These are phyloP conservation scores for Dasypogon diadema DNA, from an alignment of 2,888 invertebrate genomes.

Conservation along the genomic window DNA sequence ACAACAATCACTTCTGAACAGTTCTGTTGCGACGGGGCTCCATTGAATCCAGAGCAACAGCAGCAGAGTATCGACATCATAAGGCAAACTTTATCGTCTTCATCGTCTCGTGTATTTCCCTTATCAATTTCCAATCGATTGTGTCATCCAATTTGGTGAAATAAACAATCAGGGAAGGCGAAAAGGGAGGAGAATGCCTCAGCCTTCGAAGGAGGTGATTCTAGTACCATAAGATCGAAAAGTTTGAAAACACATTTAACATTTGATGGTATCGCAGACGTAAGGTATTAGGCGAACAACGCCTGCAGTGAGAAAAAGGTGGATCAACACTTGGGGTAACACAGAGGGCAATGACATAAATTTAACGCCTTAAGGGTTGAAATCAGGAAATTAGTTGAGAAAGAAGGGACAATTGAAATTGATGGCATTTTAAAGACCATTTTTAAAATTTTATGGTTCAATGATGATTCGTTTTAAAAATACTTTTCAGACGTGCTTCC, in stretches of 20 bases:
- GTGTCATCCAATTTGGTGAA: constrained; percentile 47
- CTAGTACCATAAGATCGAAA: constrained; percentile 10
- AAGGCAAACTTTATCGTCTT: constrained; percentile 33
- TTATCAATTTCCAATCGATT: constrained; percentile 48
- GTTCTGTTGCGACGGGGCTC: not conserved
- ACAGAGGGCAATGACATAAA: not conserved
- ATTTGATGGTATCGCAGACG: constrained; percentile 33
- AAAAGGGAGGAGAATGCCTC: not conserved
- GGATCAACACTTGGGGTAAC: not conserved
- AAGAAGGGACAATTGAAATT: constrained; percentile 8
- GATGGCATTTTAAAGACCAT: constrained; percentile 16
- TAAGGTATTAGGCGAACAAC: constrained; percentile 22
- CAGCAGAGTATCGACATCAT: constrained; percentile 11
- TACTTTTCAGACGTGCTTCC: too few species aligned
- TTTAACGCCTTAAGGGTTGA: not conserved
- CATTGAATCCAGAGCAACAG: constrained; percentile 5
- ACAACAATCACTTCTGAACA: not conserved
- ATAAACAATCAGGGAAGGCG: constrained; percentile 30
- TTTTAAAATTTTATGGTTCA: not conserved
- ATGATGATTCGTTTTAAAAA: not conserved
- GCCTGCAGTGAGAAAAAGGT: not conserved
- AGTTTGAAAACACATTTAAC: constrained; percentile 43
- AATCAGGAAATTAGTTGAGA: constrained; percentile 15
- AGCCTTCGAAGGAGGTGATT: not conserved
- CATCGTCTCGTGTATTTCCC: constrained; percentile 27